Percentiles rank a stretch among this genome's conserved stretches.
Evolutionary conservation across 2,888 invertebrate genomes (phyloP).

Genomic region (Timandra comae): DNA sequence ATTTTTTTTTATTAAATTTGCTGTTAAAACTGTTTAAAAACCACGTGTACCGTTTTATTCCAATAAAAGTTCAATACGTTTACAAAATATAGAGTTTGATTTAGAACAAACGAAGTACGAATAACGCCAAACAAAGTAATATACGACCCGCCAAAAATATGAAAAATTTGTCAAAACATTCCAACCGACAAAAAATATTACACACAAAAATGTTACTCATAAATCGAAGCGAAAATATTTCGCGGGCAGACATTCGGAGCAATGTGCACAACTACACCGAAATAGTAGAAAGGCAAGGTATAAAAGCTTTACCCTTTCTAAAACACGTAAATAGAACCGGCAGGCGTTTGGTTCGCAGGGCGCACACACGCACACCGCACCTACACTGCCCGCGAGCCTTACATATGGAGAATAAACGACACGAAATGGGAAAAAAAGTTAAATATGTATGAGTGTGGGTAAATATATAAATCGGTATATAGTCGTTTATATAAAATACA

Average conservation of each 20-base stretch:
- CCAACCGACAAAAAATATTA: conserved; percentile 47
- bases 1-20: too few species aligned
- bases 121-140: too few species aligned
- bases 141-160: conserved; percentile 9
- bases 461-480: conserved; percentile 77
- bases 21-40: too few species aligned
- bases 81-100: too few species aligned
- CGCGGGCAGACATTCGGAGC: conserved; percentile 55
- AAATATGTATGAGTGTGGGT: conserved; percentile 77
- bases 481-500: conserved; percentile 69
- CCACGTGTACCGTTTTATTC: too few species aligned
- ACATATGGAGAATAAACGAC: conserved; percentile 72
- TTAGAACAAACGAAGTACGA: too few species aligned
- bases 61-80: too few species aligned
- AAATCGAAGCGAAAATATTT: conserved; percentile 71
- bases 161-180: conserved; percentile 45
- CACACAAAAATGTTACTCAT: conserved; percentile 58
- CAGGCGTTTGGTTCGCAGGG: conserved; percentile 52
- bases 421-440: conserved; percentile 75
- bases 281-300: conserved; percentile 71
- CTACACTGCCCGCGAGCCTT: conserved; percentile 41
- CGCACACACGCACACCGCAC: conserved; percentile 49
- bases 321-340: conserved; percentile 71
- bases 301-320: conserved; percentile 74
- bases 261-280: conserved; percentile 61